These are phyloP conservation scores for Mungos mungo DNA, from an alignment of 2,113 vertebrate species.

Conservation along the genomic window DNA sequence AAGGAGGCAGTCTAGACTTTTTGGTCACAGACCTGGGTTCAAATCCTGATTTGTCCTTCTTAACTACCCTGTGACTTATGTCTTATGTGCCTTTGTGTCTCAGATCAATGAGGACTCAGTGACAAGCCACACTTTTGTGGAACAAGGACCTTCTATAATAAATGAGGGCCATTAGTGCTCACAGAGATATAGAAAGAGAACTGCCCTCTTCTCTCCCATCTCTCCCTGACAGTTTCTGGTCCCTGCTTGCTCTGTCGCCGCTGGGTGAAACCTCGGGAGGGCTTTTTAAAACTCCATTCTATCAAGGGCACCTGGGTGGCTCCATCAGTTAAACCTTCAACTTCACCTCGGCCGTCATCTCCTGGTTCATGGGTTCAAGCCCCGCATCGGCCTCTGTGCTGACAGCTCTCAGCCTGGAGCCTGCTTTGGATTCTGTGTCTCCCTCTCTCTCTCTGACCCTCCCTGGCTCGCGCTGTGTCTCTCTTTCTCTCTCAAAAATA, in stretches of 20 bases:
- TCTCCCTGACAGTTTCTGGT: background rate
- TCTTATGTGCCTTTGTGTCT: background rate
- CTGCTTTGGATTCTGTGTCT: too few species aligned
- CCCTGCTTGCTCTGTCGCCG: background rate
- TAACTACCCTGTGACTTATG: background rate
- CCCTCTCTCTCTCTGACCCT: too few species aligned
- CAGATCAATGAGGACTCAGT: background rate
- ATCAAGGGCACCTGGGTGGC: too few species aligned
- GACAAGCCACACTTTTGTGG: background rate
- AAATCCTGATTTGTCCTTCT: background rate
- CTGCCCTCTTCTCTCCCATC: background rate
- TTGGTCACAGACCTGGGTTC: background rate
- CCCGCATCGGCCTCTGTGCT: too few species aligned
- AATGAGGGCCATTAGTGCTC: background rate
- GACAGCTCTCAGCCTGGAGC: too few species aligned
- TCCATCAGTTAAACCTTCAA: too few species aligned
- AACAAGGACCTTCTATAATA: background rate
- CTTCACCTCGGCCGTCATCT: too few species aligned
- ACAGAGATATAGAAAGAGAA: background rate
- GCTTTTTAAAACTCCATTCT: background rate
- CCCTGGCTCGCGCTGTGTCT: too few species aligned
- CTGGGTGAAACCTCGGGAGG: background rate
- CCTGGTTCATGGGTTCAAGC: too few species aligned
- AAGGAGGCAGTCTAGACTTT: background rate
- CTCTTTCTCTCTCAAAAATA: too few species aligned